Evolutionary conservation across 1,140 invertebrate genomes (phyloP), one percentile per base, ranked within the genome.

Genomic region (Brachystomella parvula): DNA sequence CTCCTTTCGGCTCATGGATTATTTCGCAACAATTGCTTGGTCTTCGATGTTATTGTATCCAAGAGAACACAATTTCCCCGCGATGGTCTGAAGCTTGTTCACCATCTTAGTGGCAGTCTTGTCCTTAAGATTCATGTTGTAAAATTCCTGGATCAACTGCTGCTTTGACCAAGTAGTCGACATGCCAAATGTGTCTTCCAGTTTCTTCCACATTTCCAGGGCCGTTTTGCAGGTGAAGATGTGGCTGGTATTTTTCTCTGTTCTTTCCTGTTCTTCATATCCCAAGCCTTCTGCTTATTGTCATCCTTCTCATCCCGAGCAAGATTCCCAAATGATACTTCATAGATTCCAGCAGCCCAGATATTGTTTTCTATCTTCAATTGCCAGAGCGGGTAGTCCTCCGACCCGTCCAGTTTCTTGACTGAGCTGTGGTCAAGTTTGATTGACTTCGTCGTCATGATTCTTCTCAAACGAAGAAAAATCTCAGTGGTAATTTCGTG

Each of bases 121-220:
- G 6, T 63, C 33, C 17, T 47, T 2, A 12, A 44, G 12, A 39
- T 0, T 24, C 17, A 29, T 21, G 0, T 29, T 28, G 24, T 63
- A 63, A 47, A 63, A 63, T 21, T 63, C 61, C 24, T 63, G 61
- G 1, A 63, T 21, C 2, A 63, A 26, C 28, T 63, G 33, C 61
- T 63, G 61, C 61, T 15, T 63, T 0, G 61, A 28, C 61, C 61
- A 63, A 2, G 19, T 30, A 47, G 35, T 63, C 1, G 32, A 63
- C 24, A 44, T 63, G 1, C 61, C 61, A 47, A 63, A 63, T 1
- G 61, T 47, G 2, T 12, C n/a, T 24, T 29, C 61, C 9, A 63
- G 28, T 19, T 0, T 47, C 0, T 30, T 26, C 61, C 61, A 63
- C 61, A 63, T 63, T 19, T 12, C 35, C 26, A 12, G 19, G 0